Percentiles rank a stretch among this genome's conserved stretches.
Evolutionary conservation across 2,797 vertebrate genomes (phyloP).

Genomic region (Microctenopoma steveboyesi): DNA sequence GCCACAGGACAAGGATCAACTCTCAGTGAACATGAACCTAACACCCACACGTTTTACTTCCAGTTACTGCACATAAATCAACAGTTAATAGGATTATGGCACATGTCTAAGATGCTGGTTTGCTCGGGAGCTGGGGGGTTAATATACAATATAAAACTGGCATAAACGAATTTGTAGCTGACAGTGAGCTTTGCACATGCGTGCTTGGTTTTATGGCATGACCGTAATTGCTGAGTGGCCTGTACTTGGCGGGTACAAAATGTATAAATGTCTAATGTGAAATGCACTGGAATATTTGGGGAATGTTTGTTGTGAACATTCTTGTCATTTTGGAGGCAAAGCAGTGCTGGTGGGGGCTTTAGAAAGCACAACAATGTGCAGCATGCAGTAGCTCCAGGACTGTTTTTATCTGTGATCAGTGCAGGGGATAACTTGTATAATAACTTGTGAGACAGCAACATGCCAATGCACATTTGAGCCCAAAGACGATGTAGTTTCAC

Average conservation of each 20-base stretch:
- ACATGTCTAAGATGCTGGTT: conserved; percentile 34
- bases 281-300: conserved; percentile 42
- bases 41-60: conserved; percentile 67
- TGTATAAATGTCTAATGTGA: conserved; percentile 36
- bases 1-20: conserved; percentile 76
- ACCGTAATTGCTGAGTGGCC: conserved; percentile 50
- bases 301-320: conserved; percentile 52
- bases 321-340: conserved; percentile 36
- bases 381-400: conserved; percentile 13
- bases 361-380: conserved; percentile 21
- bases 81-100: conserved; percentile 58
- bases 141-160: conserved; percentile 37
- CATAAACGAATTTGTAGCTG: conserved; percentile 31
- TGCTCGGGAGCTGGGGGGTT: conserved; percentile 23
- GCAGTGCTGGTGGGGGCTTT: conserved; percentile 22
- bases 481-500: conserved; percentile 5
- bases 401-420: conserved; percentile 41
- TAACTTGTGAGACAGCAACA: conserved; percentile 33
- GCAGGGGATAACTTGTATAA: conserved; percentile 29
- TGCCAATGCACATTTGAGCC: conserved; percentile 26
- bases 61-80: conserved; percentile 62
- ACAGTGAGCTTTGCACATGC: conserved; percentile 45
- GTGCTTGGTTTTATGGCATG: conserved; percentile 42
- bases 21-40: conserved; percentile 65
- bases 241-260: conserved; percentile 38